Evolutionary conservation across 2,888 invertebrate genomes (phyloP).

Genomic region (Drosophila prostipennis): DNA sequence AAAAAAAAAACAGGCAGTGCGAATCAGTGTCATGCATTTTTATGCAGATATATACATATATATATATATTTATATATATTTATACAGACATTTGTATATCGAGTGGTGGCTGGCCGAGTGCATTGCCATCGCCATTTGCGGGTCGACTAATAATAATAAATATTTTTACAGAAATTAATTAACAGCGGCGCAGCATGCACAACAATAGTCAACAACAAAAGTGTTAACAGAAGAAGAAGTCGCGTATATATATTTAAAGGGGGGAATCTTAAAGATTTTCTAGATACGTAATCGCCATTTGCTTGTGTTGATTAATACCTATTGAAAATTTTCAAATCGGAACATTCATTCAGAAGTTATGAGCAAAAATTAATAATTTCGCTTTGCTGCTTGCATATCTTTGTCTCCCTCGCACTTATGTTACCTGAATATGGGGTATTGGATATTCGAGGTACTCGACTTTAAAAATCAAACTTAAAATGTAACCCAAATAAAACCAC

Average conservation of each 20-base stretch:
- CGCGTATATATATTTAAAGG: not conserved
- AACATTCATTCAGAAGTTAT: too few relatives aligned
- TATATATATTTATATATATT: not conserved
- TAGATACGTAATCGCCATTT: too few relatives aligned
- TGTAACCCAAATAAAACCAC: not conserved
- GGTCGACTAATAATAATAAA: constrained; percentile 72
- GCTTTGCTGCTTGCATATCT: too few relatives aligned
- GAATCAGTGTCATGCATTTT: constrained; percentile 55
- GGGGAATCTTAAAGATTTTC: too few relatives aligned
- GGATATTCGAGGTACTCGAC: too few relatives aligned
- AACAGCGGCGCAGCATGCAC: constrained; percentile 45
- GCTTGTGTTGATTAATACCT: too few relatives aligned
- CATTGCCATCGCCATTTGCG: constrained; percentile 58
- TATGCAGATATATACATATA: constrained; percentile 31
- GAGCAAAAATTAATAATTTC: too few relatives aligned
- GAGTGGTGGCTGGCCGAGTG: constrained; percentile 53
- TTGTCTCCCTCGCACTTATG: too few relatives aligned
- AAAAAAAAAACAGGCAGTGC: constrained; percentile 25
- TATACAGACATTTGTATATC: constrained; percentile 1
- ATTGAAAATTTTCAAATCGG: too few relatives aligned
- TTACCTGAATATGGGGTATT: too few relatives aligned
- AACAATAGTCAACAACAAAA: constrained; percentile 60
- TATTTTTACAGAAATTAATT: constrained; percentile 70
- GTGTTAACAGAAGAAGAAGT: constrained; percentile 53
- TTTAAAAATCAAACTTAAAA: not conserved